Conservation (phyloP, 2,888 invertebrate species). For the Linnaemya vulpina region DNA sequence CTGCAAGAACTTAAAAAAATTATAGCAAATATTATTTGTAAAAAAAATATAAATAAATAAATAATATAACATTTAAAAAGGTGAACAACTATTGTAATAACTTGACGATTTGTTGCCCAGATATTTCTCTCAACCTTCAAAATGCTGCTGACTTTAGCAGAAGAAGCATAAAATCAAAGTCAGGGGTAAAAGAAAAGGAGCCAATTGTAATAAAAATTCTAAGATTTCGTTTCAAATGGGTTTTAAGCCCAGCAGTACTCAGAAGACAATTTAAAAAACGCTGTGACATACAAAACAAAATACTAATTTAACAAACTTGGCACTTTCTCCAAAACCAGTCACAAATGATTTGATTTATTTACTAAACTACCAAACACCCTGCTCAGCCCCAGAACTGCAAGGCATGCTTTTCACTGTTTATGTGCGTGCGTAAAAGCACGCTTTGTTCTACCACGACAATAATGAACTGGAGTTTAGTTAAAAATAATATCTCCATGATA, state of each 20-base stretch:
- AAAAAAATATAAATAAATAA: too few species aligned
- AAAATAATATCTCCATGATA: constrained; percentile 49
- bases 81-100: constrained; percentile 46
- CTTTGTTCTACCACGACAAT: neutral
- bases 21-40: constrained; percentile 1
- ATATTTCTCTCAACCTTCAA: constrained; percentile 51
- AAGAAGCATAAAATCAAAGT: constrained; percentile 31
- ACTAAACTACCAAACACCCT: too few species aligned
- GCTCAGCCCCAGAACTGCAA: neutral
- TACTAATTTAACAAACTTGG: too few species aligned
- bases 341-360: too few species aligned
- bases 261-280: too few species aligned
- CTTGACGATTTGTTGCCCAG: constrained; percentile 49
- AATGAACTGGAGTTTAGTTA: constrained; percentile 43
- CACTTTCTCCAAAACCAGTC: too few species aligned
- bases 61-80: neutral
- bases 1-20: too few species aligned
- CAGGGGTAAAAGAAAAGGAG: neutral
- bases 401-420: neutral
- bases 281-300: too few species aligned
- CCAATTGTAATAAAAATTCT: neutral
- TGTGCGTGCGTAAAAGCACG: neutral
- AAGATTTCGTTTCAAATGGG: too few species aligned
- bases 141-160: constrained; percentile 19
- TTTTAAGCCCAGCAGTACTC: neutral